A percentile compares a stretch with the other conserved stretches of the same genome.
phyloP scores from a whole-genome alignment of 1,140 invertebrate species.

The Odontomachus brunneus region DNA sequence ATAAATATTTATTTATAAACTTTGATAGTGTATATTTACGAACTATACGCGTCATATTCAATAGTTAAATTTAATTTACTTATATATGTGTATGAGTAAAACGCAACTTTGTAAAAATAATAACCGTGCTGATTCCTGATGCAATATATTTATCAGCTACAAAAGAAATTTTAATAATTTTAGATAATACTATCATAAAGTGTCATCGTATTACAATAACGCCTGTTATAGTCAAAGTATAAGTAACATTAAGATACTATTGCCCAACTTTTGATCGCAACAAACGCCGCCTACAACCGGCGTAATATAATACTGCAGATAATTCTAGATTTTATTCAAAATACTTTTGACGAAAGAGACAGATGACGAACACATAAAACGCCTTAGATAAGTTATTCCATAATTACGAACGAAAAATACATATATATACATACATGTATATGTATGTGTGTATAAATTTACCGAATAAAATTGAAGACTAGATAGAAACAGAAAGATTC shows the following conservation, averaged over 20 bases:
- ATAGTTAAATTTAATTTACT: constrained; percentile 1
- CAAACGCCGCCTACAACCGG: neutral
- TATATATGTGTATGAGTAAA: constrained; percentile 22
- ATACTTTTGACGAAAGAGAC: constrained; percentile 34
- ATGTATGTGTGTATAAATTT: too few relatives aligned
- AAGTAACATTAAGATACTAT: constrained; percentile 32
- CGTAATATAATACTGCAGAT: constrained; percentile 19
- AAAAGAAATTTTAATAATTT: constrained; percentile 36
- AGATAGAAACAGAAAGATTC: constrained; percentile 7
- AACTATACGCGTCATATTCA: neutral
- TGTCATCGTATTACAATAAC: constrained; percentile 8
- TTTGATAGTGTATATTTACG: constrained; percentile 28
- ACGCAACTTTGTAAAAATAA: constrained; percentile 23
- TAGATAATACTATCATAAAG: constrained; percentile 20
- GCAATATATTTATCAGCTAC: constrained; percentile 22
- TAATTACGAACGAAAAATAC: neutral
- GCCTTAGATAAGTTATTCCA: neutral
- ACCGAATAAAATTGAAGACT: constrained; percentile 7
- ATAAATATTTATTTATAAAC: constrained; percentile 71
- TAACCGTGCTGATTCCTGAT: constrained; percentile 16
- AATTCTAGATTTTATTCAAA: constrained; percentile 9
- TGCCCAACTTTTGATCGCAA: neutral
- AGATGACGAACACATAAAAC: neutral
- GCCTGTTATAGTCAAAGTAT: neutral
- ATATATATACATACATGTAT: too few relatives aligned